Conservation (phyloP, 2,888 invertebrate species). For the Acrobasis consociella region DNA sequence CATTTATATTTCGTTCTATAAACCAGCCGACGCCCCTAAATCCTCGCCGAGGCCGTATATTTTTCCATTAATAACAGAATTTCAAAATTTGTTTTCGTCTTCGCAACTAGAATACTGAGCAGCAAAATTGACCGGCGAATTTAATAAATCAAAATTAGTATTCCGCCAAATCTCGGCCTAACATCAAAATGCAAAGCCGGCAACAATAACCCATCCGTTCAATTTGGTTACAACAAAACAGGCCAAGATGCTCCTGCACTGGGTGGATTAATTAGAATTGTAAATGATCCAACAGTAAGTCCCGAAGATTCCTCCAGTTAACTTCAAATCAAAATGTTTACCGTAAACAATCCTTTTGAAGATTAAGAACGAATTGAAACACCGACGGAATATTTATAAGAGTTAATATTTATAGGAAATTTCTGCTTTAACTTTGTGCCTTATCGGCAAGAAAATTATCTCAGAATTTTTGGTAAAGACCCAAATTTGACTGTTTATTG, state of each 20-base stretch:
- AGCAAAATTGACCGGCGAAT: slow-evolving; percentile 30
- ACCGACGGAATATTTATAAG: slow-evolving; percentile 69
- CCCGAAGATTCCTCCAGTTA: slow-evolving; percentile 66
- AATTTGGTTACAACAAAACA: slow-evolving; percentile 62
- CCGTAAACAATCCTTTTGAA: slow-evolving; percentile 77
- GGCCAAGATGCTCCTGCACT: slow-evolving; percentile 62
- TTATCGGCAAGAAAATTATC: slow-evolving; percentile 54
- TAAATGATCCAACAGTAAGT: slow-evolving; percentile 67
- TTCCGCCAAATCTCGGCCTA: slow-evolving; percentile 47
- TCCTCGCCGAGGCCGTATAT: neutral
- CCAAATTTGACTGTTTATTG: slow-evolving; percentile 58
- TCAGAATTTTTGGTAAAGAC: slow-evolving; percentile 49
- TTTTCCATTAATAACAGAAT: slow-evolving; percentile 31
- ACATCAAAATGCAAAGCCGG: slow-evolving; percentile 75
- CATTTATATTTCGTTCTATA: neutral
- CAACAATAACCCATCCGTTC: slow-evolving; percentile 57
- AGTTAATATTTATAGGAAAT: slow-evolving; percentile 55
- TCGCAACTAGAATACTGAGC: slow-evolving; percentile 30
- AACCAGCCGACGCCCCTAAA: neutral
- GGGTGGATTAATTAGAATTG: slow-evolving; percentile 77
- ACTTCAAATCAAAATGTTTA: slow-evolving; percentile 78
- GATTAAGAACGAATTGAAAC: slow-evolving; percentile 73
- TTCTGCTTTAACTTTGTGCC: slow-evolving; percentile 42
- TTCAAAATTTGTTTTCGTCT: slow-evolving; percentile 26
- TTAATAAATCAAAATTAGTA: slow-evolving; percentile 61